Percentiles rank a stretch among this genome's conserved stretches.
These are phyloP conservation scores for Hirtodrosophila cameraria DNA, from an alignment of 2,888 invertebrate genomes.

Conservation along the genomic window DNA sequence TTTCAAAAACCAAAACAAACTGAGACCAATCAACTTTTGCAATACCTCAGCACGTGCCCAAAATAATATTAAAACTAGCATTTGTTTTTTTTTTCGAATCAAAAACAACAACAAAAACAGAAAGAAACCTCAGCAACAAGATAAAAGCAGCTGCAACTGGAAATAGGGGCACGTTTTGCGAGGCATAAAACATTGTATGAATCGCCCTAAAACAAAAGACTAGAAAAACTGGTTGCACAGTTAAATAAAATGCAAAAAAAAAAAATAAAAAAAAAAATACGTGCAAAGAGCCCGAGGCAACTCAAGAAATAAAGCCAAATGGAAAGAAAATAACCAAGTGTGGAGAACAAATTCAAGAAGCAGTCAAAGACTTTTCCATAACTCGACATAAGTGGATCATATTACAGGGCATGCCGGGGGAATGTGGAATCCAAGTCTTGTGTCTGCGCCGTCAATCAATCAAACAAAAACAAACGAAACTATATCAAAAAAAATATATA, in stretches of 20 bases:
- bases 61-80: conserved; percentile 32
- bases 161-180: conserved; percentile 59
- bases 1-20: background rate
- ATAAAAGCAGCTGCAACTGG: conserved; percentile 17
- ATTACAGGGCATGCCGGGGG: conserved; percentile 20
- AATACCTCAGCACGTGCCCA: conserved; percentile 28
- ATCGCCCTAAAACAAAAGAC: conserved; percentile 59
- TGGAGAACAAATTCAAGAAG: conserved; percentile 21
- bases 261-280: conserved; percentile 17
- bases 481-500: no score
- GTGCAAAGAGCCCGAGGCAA: conserved; percentile 20
- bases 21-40: conserved; percentile 24
- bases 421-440: conserved; percentile 34
- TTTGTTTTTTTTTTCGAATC: conserved; percentile 27
- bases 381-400: conserved; percentile 44
- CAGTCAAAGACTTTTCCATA: conserved; percentile 39
- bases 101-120: conserved; percentile 38
- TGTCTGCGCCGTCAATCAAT: background rate
- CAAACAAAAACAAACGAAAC: conserved; percentile 7
- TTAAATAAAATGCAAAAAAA: conserved; percentile 21
- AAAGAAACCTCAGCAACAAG: conserved; percentile 17
- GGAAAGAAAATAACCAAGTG: background rate
- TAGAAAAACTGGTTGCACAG: conserved; percentile 72
- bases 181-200: conserved; percentile 26
- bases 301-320: conserved; percentile 2